These are phyloP conservation scores for Sthenelais limicola DNA, from an alignment of 2,888 invertebrate species.

Conservation along the genomic window DNA sequence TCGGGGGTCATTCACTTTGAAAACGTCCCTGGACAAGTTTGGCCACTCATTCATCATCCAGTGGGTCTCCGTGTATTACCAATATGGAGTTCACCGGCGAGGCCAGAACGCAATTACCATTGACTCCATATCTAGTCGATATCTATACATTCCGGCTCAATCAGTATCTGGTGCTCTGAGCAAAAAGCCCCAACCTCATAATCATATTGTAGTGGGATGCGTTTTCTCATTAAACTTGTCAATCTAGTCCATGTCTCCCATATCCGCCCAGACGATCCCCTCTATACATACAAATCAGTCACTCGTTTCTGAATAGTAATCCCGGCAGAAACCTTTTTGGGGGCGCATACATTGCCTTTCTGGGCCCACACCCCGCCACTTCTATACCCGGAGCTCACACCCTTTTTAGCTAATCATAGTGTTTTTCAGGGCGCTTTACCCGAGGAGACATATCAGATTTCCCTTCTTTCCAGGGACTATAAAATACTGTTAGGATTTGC, in stretches of 20 bases:
- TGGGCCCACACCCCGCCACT: not conserved
- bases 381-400: not conserved
- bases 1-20: not conserved
- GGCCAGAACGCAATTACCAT: constrained; percentile 13
- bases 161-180: no score
- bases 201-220: constrained; percentile 7
- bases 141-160: not conserved
- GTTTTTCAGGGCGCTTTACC: no score
- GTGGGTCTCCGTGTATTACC: not conserved
- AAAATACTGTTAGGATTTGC: no score
- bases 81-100: constrained; percentile 7
- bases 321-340: not conserved
- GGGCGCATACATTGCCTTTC: not conserved
- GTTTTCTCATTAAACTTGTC: constrained; percentile 19
- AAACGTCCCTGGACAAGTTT: constrained; percentile 5
- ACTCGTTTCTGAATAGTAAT: no score
- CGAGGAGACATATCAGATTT: not conserved
- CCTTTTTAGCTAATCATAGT: constrained; percentile 14
- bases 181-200: no score
- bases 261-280: not conserved
- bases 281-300: constrained; percentile 20
- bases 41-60: constrained; percentile 9
- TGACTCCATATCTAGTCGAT: not conserved
- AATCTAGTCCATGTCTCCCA: not conserved
- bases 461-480: no score